These are phyloP conservation scores for Falco naumanni DNA, from an alignment of 2,797 vertebrate species.

Conservation along the genomic window DNA sequence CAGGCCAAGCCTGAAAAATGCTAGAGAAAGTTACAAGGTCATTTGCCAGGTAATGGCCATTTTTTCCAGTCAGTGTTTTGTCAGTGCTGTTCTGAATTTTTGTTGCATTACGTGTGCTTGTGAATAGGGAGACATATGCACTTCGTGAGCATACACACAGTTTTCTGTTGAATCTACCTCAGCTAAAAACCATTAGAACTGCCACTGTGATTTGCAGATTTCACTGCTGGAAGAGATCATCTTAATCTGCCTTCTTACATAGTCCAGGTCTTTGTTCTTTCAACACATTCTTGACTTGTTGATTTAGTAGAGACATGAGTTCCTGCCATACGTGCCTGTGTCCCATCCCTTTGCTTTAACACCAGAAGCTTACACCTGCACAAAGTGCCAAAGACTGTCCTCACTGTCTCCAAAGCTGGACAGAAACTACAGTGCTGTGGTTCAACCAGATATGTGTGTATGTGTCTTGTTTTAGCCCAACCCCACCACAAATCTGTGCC, in stretches of 20 bases:
- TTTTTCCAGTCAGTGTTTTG: not conserved
- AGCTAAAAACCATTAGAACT: not conserved
- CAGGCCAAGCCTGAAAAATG: not conserved
- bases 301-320: not conserved
- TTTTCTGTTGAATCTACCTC: not conserved
- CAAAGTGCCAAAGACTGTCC: not conserved
- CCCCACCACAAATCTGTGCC: not conserved
- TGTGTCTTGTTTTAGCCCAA: not conserved
- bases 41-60: not conserved
- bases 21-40: not conserved
- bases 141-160: fast-evolving
- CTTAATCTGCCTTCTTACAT: not conserved
- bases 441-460: not conserved
- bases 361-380: not conserved
- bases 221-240: not conserved
- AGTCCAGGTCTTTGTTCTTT: not conserved
- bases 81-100: not conserved
- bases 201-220: not conserved
- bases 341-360: not conserved
- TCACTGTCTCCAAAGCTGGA: not conserved
- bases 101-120: not conserved
- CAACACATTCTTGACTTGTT: not conserved
- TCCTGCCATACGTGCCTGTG: not conserved
- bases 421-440: not conserved
- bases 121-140: not conserved